Evolutionary conservation across 2,797 vertebrate species (phyloP), one percentile per base, ranked within the genome.

Genomic region (Sebastes goodei): DNA sequence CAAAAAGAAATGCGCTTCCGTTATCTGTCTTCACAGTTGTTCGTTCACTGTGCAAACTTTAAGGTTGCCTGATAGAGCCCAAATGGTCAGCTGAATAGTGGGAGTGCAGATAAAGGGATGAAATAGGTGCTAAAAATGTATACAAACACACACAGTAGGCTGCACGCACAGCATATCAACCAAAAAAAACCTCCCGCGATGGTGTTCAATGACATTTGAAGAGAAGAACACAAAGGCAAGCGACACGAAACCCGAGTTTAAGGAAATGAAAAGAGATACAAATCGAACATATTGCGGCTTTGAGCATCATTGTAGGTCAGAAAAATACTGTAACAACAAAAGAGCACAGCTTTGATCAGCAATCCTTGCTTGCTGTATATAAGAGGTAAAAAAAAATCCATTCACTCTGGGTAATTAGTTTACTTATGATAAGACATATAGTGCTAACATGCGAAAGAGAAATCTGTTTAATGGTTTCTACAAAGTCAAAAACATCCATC

Each of bases 81-180:
- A 15, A 78, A 85, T 8, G 80, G 80, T 85, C 88, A 92, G 86
- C 80, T 89, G 59, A 70, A 93, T 69, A 46, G 76, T 86, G 83
- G 82, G 82, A 55, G 21, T 69, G 85, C 23, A 17, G 79, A 14
- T 2, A 75, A 69, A 86, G 15, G 73, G 83, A 77, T 57, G 27
- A 76, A 69, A 73, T 38, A 70, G 76, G 74, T 35, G 42, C 86
- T 78, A 69, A 84, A 90, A 33, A 57, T 53, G 64, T 83, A 82
- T 70, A 82, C 76, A 92, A 93, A 86, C n/a, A 71, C 60, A 79
- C 25, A 69, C 7, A 32, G 57, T 6, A 20, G 14, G 56, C 15
- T 29, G 20, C 20, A 27, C 30, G 23, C 32, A 30, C 6, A 61
- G 55, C 63, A 15, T 32, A 62, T 35, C 21, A 71, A 65, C 20